Evolutionary conservation across 1,140 invertebrate species (phyloP).

Genomic region (Drosophila paulistorum): DNA sequence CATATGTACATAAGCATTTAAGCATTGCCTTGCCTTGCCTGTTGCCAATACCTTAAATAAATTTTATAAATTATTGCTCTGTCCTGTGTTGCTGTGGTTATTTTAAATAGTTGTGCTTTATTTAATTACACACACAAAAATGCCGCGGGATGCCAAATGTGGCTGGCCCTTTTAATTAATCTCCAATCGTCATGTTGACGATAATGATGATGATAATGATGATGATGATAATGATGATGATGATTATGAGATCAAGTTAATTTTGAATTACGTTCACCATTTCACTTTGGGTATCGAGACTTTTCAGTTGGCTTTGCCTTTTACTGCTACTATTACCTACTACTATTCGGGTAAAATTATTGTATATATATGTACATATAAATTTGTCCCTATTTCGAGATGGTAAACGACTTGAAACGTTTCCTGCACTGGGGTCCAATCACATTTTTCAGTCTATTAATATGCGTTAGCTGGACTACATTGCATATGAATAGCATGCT

Average conservation of each 20-base stretch:
- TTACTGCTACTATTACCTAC: not conserved
- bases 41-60: constrained; percentile 47
- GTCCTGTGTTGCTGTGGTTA: constrained; percentile 2
- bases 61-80: constrained; percentile 48
- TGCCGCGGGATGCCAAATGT: constrained; percentile 37
- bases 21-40: not conserved
- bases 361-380: no score
- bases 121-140: constrained; percentile 55
- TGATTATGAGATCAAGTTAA: not conserved
- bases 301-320: constrained; percentile 4
- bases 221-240: not conserved
- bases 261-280: not conserved
- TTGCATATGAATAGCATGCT: constrained; percentile 40
- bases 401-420: constrained; percentile 19
- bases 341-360: no score
- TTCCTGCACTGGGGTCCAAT: constrained; percentile 60
- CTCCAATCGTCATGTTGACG: constrained; percentile 13
- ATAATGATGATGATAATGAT: not conserved
- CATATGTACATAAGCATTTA: no score
- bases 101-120: constrained; percentile 63
- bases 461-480: constrained; percentile 13
- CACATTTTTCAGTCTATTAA: not conserved
- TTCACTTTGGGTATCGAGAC: not conserved
- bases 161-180: constrained; percentile 53
- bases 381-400: not conserved